Evolutionary conservation across 2,797 vertebrate genomes (phyloP).

Genomic region (Eulemur rubriventer): DNA sequence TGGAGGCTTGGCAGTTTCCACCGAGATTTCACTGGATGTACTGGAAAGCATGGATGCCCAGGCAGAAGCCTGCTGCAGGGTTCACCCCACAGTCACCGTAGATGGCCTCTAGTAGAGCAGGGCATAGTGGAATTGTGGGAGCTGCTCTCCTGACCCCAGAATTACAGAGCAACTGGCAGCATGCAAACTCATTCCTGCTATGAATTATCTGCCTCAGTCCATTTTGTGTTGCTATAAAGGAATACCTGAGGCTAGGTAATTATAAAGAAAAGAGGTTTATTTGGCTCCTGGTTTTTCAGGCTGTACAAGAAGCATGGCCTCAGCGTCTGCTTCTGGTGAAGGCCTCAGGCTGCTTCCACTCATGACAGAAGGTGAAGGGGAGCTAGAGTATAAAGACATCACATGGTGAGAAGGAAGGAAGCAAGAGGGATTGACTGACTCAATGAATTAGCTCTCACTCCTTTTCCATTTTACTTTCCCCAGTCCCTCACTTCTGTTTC

Average conservation of each 20-base stretch:
- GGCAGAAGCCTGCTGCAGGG: too few species aligned
- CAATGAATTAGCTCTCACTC: not conserved
- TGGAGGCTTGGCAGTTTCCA: not conserved
- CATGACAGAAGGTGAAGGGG: not conserved
- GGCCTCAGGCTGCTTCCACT: not conserved
- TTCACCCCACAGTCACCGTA: not conserved
- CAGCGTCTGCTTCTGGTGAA: not conserved
- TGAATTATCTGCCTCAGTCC: not conserved
- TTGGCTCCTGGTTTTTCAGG: not conserved
- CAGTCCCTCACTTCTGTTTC: not conserved
- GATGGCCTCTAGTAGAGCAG: not conserved
- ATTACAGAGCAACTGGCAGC: not conserved
- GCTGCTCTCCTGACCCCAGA: not conserved
- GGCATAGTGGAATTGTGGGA: not conserved
- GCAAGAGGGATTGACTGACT: not conserved
- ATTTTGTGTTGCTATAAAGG: not conserved
- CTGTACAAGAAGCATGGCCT: not conserved
- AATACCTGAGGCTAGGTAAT: not conserved
- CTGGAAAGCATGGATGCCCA: not conserved
- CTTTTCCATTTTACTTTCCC: not conserved
- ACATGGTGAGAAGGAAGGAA: not conserved
- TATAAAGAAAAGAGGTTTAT: not conserved
- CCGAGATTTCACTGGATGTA: not conserved
- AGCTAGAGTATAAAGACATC: not conserved
- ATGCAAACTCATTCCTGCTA: not conserved